These are phyloP conservation scores for Drosophila percnosoma DNA, from an alignment of 2,888 invertebrate species.

Conservation along the genomic window DNA sequence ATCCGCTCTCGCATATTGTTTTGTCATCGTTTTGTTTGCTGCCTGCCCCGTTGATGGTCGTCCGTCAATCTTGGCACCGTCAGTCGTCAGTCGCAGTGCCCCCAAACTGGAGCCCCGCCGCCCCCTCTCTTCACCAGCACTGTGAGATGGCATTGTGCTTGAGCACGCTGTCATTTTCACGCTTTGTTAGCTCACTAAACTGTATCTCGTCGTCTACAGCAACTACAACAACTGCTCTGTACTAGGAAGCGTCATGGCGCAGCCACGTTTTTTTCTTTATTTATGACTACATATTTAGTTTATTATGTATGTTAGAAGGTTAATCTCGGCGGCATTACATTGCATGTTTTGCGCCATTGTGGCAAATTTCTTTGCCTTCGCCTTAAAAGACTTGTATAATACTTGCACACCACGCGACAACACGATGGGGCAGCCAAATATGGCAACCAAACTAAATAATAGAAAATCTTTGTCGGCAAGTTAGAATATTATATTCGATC, in stretches of 20 bases:
- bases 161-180: slow-evolving; percentile 77
- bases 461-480: background rate
- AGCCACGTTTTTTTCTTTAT: slow-evolving; percentile 37
- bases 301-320: slow-evolving; percentile 78
- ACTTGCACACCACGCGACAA: background rate
- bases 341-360: slow-evolving; percentile 62
- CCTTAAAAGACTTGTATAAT: slow-evolving; percentile 16
- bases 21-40: slow-evolving; percentile 71
- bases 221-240: background rate
- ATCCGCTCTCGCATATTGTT: slow-evolving; percentile 64
- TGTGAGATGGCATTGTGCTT: slow-evolving; percentile 46
- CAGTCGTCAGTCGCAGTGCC: background rate
- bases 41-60: slow-evolving; percentile 43
- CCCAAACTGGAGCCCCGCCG: background rate
- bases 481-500: background rate
- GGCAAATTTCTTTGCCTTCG: slow-evolving; percentile 56
- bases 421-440: background rate
- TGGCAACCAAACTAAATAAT: background rate
- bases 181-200: slow-evolving; percentile 79
- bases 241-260: slow-evolving; percentile 51
- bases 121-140: background rate
- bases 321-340: slow-evolving; percentile 74
- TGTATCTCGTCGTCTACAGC: slow-evolving; percentile 51
- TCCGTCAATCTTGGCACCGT: slow-evolving; percentile 51
- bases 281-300: slow-evolving; percentile 63